phyloP scores from a whole-genome alignment of 2,113 vertebrate species.

The Tringa solitaria region DNA sequence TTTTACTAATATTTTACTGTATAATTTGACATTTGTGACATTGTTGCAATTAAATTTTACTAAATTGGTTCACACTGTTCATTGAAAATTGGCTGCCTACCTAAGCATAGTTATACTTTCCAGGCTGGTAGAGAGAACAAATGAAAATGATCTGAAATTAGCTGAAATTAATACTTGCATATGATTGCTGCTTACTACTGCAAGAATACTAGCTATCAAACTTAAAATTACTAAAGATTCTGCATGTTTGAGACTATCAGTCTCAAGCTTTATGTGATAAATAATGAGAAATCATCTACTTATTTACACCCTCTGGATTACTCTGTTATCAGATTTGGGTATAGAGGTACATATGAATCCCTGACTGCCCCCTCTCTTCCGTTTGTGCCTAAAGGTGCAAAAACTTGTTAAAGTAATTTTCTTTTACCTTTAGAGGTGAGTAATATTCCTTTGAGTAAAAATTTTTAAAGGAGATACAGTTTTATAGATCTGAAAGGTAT shows the following conservation, averaged over 20 bases:
- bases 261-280: background rate
- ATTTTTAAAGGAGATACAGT: background rate
- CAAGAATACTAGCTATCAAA: background rate
- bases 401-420: background rate
- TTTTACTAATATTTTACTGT: background rate
- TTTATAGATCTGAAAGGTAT: background rate
- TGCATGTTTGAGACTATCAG: background rate
- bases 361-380: background rate
- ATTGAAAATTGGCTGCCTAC: background rate
- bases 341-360: background rate
- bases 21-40: background rate
- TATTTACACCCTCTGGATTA: background rate
- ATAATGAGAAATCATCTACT: background rate
- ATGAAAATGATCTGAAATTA: background rate
- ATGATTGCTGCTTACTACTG: background rate
- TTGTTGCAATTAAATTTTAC: background rate
- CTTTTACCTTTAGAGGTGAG: background rate
- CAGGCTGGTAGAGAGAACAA: background rate
- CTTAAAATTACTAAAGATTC: background rate
- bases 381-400: background rate
- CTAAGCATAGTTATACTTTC: background rate
- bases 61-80: background rate
- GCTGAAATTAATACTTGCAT: background rate
- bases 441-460: background rate
- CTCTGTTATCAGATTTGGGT: background rate